Evolutionary conservation across 1,140 invertebrate species (phyloP), one percentile per base, ranked within the genome.

Genomic region (Papilio glaucus): DNA sequence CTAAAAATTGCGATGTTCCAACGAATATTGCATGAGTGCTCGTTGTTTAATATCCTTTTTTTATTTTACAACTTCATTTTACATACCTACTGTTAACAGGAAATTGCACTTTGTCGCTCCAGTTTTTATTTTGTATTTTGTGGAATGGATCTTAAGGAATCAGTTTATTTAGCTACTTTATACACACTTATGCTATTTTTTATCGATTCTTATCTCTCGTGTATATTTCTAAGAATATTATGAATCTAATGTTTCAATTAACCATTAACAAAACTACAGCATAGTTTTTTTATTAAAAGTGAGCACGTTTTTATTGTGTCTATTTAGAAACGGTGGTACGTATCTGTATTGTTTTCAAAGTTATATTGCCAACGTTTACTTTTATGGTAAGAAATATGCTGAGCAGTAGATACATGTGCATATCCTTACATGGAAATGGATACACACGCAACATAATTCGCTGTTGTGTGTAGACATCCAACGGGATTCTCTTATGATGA

Each of bases 401-500:
- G 24, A 57, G 49, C 49, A 57, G 49, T 57, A 57, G 49, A 57
- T 26, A 57, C 21, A 57, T 33, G 21, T 68, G 65, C 24, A 29
- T 67, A 21, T 68, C 39, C 65, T 68, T 45, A 15, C 24, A n/a
- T 68, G 65, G 65, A 39, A 29, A 69, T 21, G 42, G 45, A 37
- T 38, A 65, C 33, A 39, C 29, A 45, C 42, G n/a, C 24, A 69
- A 69, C 45, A 69, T 69, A 53, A 69, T 69, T 69, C 26, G 67
- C 67, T 49, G 67, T 65, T 39, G 42, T 69, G 72, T 76, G 74
- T 74, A 76, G 76, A 74, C 73, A 57, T 73, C 70, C 61, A 77
- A 75, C 75, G 80, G 85, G 90, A 92, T 92, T 91, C 90, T 90
- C 89, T 91, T 92, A 92, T 92, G 90, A 92, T 92, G 90, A 92